Percentiles rank a stretch among this genome's conserved stretches.
phyloP scores from a whole-genome alignment of 2,888 invertebrate genomes.

The Conops quadrifasciatus region DNA sequence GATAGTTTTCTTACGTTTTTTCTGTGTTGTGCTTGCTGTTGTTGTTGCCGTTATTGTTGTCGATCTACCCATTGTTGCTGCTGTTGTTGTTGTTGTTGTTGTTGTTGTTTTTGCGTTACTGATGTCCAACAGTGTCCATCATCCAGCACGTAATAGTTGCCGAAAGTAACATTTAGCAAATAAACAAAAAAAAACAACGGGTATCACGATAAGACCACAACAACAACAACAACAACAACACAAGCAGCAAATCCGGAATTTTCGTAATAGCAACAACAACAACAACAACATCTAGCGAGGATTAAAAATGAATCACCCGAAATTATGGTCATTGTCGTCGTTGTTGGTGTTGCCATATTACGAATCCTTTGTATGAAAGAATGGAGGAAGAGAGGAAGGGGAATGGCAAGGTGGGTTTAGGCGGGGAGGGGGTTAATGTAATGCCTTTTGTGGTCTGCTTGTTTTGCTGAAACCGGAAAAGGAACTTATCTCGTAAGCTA shows the following conservation, averaged over 20 bases:
- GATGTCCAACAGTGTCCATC: conserved; percentile 4
- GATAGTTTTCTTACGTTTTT: conserved; percentile 19
- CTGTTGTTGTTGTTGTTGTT: background rate
- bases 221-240: conserved; percentile 5
- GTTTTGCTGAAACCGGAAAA: too few relatives aligned
- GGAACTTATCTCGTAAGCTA: too few relatives aligned
- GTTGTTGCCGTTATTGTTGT: conserved; percentile 20
- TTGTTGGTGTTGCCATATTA: background rate
- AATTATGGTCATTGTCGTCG: background rate
- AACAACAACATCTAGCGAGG: background rate
- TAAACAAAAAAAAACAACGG: background rate
- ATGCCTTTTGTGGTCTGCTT: too few relatives aligned
- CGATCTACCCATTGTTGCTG: background rate
- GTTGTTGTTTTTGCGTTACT: background rate
- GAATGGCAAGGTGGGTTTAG: too few relatives aligned
- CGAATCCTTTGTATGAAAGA: background rate
- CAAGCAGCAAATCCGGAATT: background rate
- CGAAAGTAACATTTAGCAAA: background rate
- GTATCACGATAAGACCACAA: conserved; percentile 3
- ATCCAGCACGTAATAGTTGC: background rate
- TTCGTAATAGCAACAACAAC: background rate
- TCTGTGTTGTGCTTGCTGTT: conserved; percentile 19
- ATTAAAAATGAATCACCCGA: too few relatives aligned
- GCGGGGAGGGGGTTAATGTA: too few relatives aligned
- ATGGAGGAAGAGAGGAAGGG: background rate